Evolutionary conservation across 2,797 vertebrate genomes (phyloP).

Genomic region (Sardinella longiceps): DNA sequence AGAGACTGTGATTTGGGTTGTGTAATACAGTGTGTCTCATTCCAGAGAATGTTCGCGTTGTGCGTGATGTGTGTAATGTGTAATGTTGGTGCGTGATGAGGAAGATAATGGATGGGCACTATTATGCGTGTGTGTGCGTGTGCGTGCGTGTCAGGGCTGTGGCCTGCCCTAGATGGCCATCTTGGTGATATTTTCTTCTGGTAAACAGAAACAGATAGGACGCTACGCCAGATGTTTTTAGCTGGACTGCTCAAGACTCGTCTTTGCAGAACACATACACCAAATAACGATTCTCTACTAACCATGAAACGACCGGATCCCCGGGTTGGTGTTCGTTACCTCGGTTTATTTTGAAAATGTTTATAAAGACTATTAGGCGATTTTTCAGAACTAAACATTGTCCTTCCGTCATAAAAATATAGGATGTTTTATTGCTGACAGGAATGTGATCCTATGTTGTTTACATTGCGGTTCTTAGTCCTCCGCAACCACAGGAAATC

Average conservation of each 20-base stretch:
- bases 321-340: not conserved
- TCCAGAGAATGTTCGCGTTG: not conserved
- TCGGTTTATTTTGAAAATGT: not conserved
- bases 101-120: not conserved
- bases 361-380: not conserved
- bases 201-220: slow-evolving; percentile 10
- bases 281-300: not conserved
- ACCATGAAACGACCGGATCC: not conserved
- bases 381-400: not conserved
- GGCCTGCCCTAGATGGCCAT: slow-evolving; percentile 41
- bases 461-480: slow-evolving; percentile 4
- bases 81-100: too few species aligned
- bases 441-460: not conserved
- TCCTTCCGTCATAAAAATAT: not conserved
- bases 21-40: not conserved
- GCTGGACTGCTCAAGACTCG: not conserved
- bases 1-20: not conserved
- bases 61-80: not conserved
- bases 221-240: slow-evolving; percentile 56
- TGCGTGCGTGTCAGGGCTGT: not conserved
- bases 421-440: not conserved
- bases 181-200: slow-evolving; percentile 19
- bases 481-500: not conserved
- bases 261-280: not conserved
- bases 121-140: not conserved